These are phyloP conservation scores for Norana najaformis DNA, from an alignment of 2,888 invertebrate species.

Conservation along the genomic window DNA sequence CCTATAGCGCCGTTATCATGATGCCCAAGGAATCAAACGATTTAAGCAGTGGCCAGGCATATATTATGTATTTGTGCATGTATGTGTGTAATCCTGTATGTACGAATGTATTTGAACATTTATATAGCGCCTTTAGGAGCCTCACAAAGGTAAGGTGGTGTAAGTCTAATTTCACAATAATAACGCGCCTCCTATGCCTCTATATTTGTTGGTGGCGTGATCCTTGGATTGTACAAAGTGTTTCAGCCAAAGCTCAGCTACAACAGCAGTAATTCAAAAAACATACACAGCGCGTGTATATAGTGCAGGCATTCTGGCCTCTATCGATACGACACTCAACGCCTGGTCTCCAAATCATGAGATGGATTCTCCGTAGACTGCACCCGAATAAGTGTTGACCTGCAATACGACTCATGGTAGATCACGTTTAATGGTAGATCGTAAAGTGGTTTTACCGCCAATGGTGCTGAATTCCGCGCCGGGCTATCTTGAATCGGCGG, in stretches of 20 bases:
- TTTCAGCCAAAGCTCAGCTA: background rate
- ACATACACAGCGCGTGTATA: background rate
- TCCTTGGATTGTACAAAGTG: background rate
- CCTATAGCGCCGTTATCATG: too few relatives aligned
- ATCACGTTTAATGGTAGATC: background rate
- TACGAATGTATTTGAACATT: background rate
- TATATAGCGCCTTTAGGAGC: background rate
- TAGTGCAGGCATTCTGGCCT: background rate
- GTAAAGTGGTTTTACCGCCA: background rate
- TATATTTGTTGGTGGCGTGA: background rate
- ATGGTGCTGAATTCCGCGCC: background rate
- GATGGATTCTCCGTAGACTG: background rate
- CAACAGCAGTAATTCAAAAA: background rate
- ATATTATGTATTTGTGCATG: background rate
- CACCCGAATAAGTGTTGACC: background rate
- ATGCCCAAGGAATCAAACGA: too few relatives aligned
- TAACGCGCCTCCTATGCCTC: background rate
- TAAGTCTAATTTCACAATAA: background rate
- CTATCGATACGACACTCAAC: background rate
- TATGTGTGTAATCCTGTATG: background rate
- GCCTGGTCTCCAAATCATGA: too few relatives aligned
- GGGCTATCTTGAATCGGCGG: too few relatives aligned
- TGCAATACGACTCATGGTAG: background rate
- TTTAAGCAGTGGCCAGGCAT: too few relatives aligned
- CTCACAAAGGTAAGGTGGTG: background rate